Base-by-base conservation (phyloP, 23 tunicate genomes). In the Trididemnum miniatum region DNA sequence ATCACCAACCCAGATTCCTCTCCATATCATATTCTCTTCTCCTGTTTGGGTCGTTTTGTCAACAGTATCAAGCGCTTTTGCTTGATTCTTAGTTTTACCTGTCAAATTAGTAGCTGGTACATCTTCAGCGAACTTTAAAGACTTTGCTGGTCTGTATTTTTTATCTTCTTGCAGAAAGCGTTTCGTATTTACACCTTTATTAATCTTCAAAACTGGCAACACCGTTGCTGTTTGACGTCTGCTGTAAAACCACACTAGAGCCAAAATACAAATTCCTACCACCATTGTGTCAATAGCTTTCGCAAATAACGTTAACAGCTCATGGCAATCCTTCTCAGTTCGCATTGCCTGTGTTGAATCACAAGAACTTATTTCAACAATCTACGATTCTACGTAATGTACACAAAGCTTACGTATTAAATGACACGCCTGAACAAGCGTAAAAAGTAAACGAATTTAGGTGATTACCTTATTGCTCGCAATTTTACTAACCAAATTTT, bases 11-110 rank as follows among this genome's bases (percentile, higher is more conserved):
- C 30, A 49, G 1, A 82, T 72, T 26, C 74, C 38, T 24, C 51
- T 50, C 86, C 86, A 71, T 12, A 62, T 62, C 40, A 35, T 71
- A 71, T 20, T 59, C 67, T 69, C 49, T 44, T 38, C 51, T 44
- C 67, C 26, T 22, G 86, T 82, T 71, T 82, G 86, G 5, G 86
- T 82, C 4, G 26, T 27, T 27, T 23, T 32, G 69, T 82, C 79
- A 29, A 24, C 26, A 3, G 29, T 20, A 3, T 22, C 26, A 18
- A n/a, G 25, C n/a, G 23, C 5, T n/a, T 62, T 62, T 20, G 23
- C 15, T 15, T 9, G 12, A 44, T 44, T 44, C 12, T 44, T 15
- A 7, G 9, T 15, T 9, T 15, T 44, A 7, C 15, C 12, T 15
- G 54, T 44, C 15, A 7, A 7, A 44, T 44, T 44, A 15, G 9